Percentiles rank a stretch among this genome's conserved stretches.
phyloP scores from a whole-genome alignment of 2,113 vertebrate species.

The Rhynchomys soricoides region DNA sequence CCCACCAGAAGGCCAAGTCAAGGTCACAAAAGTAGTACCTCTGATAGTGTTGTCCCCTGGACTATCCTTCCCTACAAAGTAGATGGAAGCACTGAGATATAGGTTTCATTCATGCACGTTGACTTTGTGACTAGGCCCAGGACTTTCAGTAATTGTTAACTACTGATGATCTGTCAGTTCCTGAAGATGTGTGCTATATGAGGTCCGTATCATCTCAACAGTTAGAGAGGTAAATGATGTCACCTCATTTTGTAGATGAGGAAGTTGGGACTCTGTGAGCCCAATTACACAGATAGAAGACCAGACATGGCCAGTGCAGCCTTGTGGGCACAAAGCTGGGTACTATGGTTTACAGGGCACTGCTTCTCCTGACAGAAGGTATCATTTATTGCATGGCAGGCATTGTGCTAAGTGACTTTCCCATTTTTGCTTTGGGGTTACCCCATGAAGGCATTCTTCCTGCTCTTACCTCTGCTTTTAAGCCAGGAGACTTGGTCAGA shows the following conservation, averaged over 20 bases:
- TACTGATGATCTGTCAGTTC: too few species aligned
- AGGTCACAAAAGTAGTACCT: background rate
- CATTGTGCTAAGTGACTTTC: background rate
- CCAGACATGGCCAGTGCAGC: background rate
- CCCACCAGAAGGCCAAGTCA: background rate
- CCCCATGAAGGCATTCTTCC: background rate
- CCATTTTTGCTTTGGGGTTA: background rate
- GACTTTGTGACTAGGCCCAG: background rate
- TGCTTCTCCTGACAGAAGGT: background rate
- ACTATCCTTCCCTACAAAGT: background rate
- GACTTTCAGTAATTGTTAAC: background rate
- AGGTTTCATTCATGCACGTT: background rate
- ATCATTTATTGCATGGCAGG: background rate
- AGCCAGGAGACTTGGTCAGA: background rate
- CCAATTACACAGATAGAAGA: background rate
- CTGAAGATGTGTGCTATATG: background rate
- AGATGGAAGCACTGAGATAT: background rate
- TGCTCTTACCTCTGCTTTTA: background rate
- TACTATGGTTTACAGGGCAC: background rate
- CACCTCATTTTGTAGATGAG: background rate
- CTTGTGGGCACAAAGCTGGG: too few species aligned
- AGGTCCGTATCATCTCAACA: background rate
- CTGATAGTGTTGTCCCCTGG: background rate
- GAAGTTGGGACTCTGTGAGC: background rate
- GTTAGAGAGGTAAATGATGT: background rate